Evolutionary conservation across 2,113 vertebrate genomes (phyloP), one percentile per base, ranked within the genome.

Genomic region (Microcebus jonahi): DNA sequence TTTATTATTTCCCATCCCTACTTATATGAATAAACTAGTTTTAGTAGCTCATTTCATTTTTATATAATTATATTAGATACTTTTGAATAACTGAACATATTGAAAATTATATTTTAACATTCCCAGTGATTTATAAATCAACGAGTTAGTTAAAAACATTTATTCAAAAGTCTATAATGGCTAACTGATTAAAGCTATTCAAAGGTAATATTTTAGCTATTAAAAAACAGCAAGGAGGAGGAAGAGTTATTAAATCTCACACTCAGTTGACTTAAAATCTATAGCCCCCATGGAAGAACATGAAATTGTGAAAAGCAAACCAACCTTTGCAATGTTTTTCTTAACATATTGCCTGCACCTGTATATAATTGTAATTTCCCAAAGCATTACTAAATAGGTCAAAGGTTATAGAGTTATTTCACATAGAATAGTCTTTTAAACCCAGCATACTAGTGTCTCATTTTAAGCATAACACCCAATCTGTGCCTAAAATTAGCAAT

Each of bases 281-380:
- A 97, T 92, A 97, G 88, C 29, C 68, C 75, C 96, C 42, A 17
- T 79, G 95, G 96, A 97, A 92, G 83, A 90, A 88, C 8, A 39
- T 86, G 90, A 97, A 96, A 94, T 67, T 88, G 55, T 80, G 61
- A 76, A 97, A 97, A 97, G 87, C 89, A 90, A 95, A 90, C 71
- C 36, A 82, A 93, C 11, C 76, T 91, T 80, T 85, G 90, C 55
- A 90, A 50, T 95, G 77, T 90, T 96, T 96, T 97, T n/a, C 84
- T 98, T 96, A 94, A 91, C 94, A 88, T 95, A 98, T 95, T 98
- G 95, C 92, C 76, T 92, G 93, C 96, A 98, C 96, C 98, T 98
- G 97, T 96, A 97, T 83, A 85, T 93, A 96, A 97, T 45, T 96
- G 90, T 70, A 92, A 98, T 97, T 95, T 97, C 93, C 97, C 94